phyloP scores from a whole-genome alignment of 2,888 invertebrate genomes.

The Plagodis dolabraria region DNA sequence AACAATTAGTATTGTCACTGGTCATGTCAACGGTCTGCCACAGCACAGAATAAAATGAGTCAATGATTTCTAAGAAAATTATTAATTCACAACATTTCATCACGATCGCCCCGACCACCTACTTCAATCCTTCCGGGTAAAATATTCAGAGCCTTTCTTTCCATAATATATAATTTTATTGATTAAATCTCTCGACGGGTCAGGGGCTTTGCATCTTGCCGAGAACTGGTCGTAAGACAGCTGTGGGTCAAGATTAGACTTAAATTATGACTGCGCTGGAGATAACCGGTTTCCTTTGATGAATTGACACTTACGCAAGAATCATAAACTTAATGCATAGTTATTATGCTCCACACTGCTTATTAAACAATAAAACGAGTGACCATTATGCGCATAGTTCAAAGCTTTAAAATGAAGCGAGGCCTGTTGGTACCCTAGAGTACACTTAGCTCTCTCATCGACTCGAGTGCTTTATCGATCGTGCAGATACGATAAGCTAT shows the following conservation, averaged over 20 bases:
- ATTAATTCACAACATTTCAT: conserved; percentile 22
- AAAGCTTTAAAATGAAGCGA: conserved; percentile 34
- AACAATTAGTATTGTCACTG: neutral
- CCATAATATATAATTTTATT: conserved; percentile 38
- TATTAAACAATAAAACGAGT: conserved; percentile 43
- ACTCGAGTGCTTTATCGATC: conserved; percentile 71
- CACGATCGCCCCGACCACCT: conserved; percentile 43
- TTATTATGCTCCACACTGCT: conserved; percentile 40
- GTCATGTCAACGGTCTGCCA: neutral
- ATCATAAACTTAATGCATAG: conserved; percentile 46
- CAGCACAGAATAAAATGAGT: conserved; percentile 5
- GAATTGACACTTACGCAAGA: conserved; percentile 57
- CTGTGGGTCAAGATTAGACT: conserved; percentile 81
- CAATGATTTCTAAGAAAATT: conserved; percentile 8
- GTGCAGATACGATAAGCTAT: conserved; percentile 66
- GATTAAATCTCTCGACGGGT: conserved; percentile 51
- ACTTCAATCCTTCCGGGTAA: conserved; percentile 54
- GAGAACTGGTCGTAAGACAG: conserved; percentile 63
- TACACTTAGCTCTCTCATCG: conserved; percentile 34
- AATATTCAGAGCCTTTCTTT: conserved; percentile 29
- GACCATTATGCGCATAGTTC: conserved; percentile 11
- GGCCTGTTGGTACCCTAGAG: conserved; percentile 20
- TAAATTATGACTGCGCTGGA: conserved; percentile 61
- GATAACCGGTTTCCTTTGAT: conserved; percentile 71
- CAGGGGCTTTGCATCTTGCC: conserved; percentile 49